Evolutionary conservation across 37 sponge, comb jelly and placozoan genomes (phyloP), one percentile per base, ranked within the genome.

Genomic region (Agelas oroides): DNA sequence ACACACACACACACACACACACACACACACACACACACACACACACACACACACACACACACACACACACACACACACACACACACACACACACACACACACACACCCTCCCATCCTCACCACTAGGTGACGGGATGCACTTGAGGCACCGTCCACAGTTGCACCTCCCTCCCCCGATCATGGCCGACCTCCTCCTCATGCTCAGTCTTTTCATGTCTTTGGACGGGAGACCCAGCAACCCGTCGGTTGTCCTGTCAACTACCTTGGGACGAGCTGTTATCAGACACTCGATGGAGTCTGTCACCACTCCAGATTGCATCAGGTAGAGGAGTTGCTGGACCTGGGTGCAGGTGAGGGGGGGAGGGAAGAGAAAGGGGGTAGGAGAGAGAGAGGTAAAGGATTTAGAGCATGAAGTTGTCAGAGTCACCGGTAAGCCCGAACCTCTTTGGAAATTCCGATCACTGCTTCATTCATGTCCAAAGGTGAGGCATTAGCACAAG

Each of bases 81-180:
- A 11, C 12, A 61, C 62, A 61, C 62, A 61, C 62, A 8, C 62
- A 61, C 5, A 61, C 62, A 61, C 62, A 11, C 62, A 61, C 62
- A 61, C 62, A 61, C 62, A 3, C 46, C 3, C 53, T 12, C 59
- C 23, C 23, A 2, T 25, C 59, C 87, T 79, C 35, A 87, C 87
- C 87, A 62, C 80, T 79, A 36, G 87, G 87, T 38, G 87, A 78
- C 6, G 87, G 87, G 30, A 87, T 37, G 27, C 87, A 87, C 38
- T 71, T 70, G 21, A 56, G 40, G 61, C 87, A 87, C 70, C 62
- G 70, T 20, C 87, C 87, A 46, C 87, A 87, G n/a, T 32, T 65
- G 25, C 84, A 84, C n/a, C 53, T 82, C 35, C 82, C 30, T 32
- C 69, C 69, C 5, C 31, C 69, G 5, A 3, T 34, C 20, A 20